Evolutionary conservation across 2,888 invertebrate genomes (phyloP).

Genomic region (Chalcosyrphus nemorum): DNA sequence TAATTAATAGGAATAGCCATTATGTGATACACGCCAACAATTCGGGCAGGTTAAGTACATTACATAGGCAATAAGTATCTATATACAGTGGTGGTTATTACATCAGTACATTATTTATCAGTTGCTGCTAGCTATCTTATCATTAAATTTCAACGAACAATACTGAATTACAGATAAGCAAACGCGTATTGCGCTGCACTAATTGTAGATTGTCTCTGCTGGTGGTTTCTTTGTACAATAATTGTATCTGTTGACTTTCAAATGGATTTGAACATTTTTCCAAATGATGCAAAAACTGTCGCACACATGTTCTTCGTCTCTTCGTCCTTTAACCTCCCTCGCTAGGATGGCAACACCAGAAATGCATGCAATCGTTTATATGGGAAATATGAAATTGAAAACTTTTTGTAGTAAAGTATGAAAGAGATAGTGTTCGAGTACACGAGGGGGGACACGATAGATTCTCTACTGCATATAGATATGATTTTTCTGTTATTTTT

Average conservation of each 20-base stretch:
- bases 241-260: slow-evolving; percentile 2
- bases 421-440: slow-evolving; percentile 17
- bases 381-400: slow-evolving; percentile 64
- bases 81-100: slow-evolving; percentile 9
- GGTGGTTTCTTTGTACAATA: slow-evolving; percentile 50
- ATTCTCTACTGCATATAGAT: slow-evolving; percentile 29
- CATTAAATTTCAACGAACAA: slow-evolving; percentile 14
- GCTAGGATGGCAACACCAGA: slow-evolving; percentile 31
- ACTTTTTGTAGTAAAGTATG: slow-evolving; percentile 37
- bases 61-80: slow-evolving; percentile 1
- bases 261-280: slow-evolving; percentile 16
- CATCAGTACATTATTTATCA: slow-evolving; percentile 37
- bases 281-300: slow-evolving; percentile 1
- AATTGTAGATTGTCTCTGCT: slow-evolving; percentile 39
- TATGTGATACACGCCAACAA: not conserved
- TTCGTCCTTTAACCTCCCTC: too few relatives aligned
- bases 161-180: slow-evolving; percentile 39
- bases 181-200: slow-evolving; percentile 15
- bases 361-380: slow-evolving; percentile 62
- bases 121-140: slow-evolving; percentile 45
- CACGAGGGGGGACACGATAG: not conserved
- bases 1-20: slow-evolving; percentile 14
- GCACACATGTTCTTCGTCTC: slow-evolving; percentile 41
- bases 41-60: slow-evolving; percentile 8
- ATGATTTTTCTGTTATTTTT: not conserved